phyloP scores from a whole-genome alignment of 2,113 vertebrate species.

The Scatophagus argus region DNA sequence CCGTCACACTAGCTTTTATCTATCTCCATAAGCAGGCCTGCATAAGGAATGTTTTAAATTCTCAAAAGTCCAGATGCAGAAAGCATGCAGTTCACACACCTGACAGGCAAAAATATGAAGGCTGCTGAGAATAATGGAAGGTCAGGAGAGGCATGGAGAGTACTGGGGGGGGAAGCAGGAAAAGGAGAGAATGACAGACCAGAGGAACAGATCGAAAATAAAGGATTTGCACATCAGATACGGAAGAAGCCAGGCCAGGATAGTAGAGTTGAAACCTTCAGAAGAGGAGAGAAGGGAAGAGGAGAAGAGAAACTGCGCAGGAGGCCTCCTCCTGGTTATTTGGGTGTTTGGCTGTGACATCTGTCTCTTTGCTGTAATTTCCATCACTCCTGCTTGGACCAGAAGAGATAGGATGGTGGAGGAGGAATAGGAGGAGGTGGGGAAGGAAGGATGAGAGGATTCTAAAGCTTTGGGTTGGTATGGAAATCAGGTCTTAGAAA shows the following conservation, averaged over 20 bases:
- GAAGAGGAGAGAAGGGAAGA: conserved; percentile 4
- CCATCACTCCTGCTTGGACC: conserved; percentile 56
- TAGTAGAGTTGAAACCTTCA: conserved; percentile 21
- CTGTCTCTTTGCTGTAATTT: conserved; percentile 64
- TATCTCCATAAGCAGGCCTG: conserved; percentile 51
- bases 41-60: conserved; percentile 52
- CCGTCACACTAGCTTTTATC: conserved; percentile 65
- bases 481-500: conserved; percentile 71
- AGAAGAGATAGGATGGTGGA: conserved; percentile 48
- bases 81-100: conserved; percentile 31
- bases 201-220: background rate
- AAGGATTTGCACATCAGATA: conserved; percentile 32
- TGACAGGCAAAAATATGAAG: conserved; percentile 45
- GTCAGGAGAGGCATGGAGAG: conserved; percentile 21
- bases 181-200: conserved; percentile 3
- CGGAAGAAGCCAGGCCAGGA: conserved; percentile 13
- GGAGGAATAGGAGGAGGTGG: conserved; percentile 29
- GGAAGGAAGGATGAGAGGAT: conserved; percentile 62
- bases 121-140: conserved; percentile 35
- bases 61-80: conserved; percentile 44
- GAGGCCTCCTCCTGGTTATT: conserved; percentile 56
- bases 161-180: background rate
- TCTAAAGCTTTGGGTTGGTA: conserved; percentile 67
- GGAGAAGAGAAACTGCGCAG: conserved; percentile 31
- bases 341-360: conserved; percentile 54